Conservation (phyloP, 2,888 invertebrate genomes). For the Synanthedon vespiformis region DNA sequence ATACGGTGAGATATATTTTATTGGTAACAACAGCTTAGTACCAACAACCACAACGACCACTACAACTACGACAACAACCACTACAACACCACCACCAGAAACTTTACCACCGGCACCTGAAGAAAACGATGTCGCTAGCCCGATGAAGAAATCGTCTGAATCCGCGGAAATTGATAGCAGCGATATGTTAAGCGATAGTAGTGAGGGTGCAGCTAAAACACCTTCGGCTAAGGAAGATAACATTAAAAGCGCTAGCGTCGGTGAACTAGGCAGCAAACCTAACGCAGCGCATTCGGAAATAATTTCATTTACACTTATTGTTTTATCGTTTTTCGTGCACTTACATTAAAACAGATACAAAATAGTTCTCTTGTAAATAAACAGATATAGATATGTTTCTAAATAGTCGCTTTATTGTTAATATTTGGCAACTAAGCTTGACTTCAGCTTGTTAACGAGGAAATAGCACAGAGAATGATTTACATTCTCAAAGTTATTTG, state of each 20-base stretch:
- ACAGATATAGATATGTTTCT: conserved; percentile 30
- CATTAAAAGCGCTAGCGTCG: conserved; percentile 43
- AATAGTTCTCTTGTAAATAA: conserved; percentile 46
- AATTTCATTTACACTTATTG: conserved; percentile 28
- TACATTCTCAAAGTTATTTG: conserved; percentile 29
- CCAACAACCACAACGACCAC: conserved; percentile 79
- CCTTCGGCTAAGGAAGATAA: conserved; percentile 41
- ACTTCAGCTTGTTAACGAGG: conserved; percentile 38
- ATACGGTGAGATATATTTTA: conserved; percentile 82
- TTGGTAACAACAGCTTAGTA: conserved; percentile 80
- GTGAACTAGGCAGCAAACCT: conserved; percentile 46
- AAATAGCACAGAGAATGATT: conserved; percentile 11
- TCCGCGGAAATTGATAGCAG: conserved; percentile 34
- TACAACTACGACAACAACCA: conserved; percentile 73
- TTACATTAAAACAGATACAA: conserved; percentile 32
- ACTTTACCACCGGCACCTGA: conserved; percentile 58
- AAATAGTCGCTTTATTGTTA: conserved; percentile 45
- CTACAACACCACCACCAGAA: conserved; percentile 62
- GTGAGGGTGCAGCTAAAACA: conserved; percentile 33
- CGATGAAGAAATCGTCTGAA: conserved; percentile 31
- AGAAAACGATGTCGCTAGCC: conserved; percentile 47
- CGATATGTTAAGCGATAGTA: conserved; percentile 40
- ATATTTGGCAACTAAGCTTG: conserved; percentile 46
- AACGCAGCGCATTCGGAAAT: conserved; percentile 25
- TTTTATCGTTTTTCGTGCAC: conserved; percentile 36